phyloP scores from a whole-genome alignment of 2,797 vertebrate genomes.

The Anomalospiza imberbis region DNA sequence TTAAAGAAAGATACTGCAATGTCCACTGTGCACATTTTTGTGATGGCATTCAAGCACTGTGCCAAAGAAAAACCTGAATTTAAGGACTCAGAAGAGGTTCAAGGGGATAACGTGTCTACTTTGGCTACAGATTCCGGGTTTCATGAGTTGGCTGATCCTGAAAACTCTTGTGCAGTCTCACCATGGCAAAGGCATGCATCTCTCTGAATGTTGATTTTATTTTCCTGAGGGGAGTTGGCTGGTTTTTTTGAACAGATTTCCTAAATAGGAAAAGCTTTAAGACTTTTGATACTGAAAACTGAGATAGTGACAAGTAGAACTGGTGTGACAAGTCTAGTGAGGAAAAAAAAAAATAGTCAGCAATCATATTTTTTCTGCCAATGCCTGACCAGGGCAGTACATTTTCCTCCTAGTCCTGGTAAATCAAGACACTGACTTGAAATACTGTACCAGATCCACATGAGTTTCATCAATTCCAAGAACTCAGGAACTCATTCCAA shows the following conservation, averaged over 20 bases:
- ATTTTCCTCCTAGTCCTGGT: neutral
- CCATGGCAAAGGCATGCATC: neutral
- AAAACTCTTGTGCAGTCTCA: neutral
- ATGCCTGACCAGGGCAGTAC: neutral
- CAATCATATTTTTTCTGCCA: neutral
- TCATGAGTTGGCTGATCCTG: neutral
- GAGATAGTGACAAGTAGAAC: neutral
- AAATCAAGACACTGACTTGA: neutral
- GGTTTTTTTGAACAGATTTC: neutral
- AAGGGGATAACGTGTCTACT: fast-evolving
- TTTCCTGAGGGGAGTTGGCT: neutral
- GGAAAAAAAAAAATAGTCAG: neutral
- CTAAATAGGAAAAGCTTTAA: neutral
- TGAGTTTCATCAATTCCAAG: neutral
- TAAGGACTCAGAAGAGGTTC: neutral
- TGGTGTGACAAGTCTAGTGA: neutral
- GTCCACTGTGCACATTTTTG: neutral
- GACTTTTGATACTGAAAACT: neutral
- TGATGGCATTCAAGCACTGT: neutral
- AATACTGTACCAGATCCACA: neutral
- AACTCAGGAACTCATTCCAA: neutral
- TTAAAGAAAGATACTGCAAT: neutral
- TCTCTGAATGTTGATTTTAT: neutral
- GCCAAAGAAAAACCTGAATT: neutral
- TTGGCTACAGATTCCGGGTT: neutral